Percentiles rank a stretch among this genome's conserved stretches.
Conservation (phyloP, 2,113 vertebrate genomes). For the Progne subis region DNA sequence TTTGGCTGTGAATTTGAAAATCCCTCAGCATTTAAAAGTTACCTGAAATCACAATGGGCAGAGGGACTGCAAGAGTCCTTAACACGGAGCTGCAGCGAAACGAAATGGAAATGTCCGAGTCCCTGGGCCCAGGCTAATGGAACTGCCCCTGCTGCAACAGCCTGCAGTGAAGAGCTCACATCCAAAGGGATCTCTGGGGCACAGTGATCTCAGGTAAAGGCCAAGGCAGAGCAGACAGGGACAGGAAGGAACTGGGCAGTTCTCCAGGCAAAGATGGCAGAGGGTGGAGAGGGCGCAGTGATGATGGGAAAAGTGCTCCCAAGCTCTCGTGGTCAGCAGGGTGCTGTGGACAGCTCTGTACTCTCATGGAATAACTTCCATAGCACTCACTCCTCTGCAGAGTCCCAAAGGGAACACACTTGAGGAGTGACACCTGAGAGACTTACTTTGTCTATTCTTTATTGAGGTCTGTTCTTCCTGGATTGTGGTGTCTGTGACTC, state of each 20-base stretch:
- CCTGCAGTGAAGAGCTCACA: not conserved
- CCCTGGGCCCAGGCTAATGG: not conserved
- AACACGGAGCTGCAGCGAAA: not conserved
- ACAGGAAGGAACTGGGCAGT: not conserved
- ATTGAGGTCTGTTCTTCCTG: constrained; percentile 97
- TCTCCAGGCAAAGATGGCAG: not conserved
- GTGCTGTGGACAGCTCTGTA: not conserved
- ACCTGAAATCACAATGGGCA: not conserved
- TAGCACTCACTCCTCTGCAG: not conserved
- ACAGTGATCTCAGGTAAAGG: not conserved
- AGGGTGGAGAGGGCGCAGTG: not conserved
- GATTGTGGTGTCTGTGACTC: constrained; percentile 94
- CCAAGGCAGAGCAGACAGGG: not conserved
- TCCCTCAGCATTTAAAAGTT: not conserved
- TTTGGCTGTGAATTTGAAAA: not conserved
- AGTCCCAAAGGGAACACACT: not conserved
- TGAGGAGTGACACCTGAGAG: not conserved
- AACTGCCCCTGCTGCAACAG: not conserved
- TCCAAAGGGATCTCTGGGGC: not conserved
- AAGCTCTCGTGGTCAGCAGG: not conserved
- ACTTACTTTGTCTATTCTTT: constrained; percentile 98
- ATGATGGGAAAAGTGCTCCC: not conserved
- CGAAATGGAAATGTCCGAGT: not conserved
- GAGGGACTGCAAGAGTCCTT: not conserved
- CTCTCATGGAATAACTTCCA: not conserved